Percentiles rank a stretch among this genome's conserved stretches.
Conservation (phyloP, 2,888 invertebrate species). For the Exocentrus adspersus region DNA sequence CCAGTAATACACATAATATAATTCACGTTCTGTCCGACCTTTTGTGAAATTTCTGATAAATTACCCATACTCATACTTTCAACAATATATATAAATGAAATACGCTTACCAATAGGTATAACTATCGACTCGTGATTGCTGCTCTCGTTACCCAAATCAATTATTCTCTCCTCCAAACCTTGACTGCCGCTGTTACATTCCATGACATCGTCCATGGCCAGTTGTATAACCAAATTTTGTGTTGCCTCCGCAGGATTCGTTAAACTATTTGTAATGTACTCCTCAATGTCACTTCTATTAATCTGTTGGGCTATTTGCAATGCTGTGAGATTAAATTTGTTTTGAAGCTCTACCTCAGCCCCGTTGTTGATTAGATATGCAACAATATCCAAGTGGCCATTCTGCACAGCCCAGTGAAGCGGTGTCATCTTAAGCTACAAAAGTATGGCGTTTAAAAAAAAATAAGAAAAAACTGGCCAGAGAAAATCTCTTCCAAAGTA, state of each 20-base stretch:
- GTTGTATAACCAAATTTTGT: conserved; percentile 50
- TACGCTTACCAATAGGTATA: conserved; percentile 39
- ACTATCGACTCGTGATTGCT: conserved; percentile 31
- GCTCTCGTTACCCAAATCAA: conserved; percentile 36
- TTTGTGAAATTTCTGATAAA: too few relatives aligned
- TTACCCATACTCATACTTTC: too few relatives aligned
- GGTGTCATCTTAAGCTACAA: conserved; percentile 88
- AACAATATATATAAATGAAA: background rate
- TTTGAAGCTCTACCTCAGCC: conserved; percentile 74
- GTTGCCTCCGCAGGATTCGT: conserved; percentile 51
- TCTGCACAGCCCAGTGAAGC: conserved; percentile 93
- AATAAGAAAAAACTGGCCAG: background rate
- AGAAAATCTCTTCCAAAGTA: conserved; percentile 3
- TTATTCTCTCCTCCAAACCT: conserved; percentile 36
- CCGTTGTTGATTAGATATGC: conserved; percentile 77
- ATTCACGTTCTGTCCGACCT: too few relatives aligned
- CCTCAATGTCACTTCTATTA: conserved; percentile 70
- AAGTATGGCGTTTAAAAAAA: background rate
- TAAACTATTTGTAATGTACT: conserved; percentile 65
- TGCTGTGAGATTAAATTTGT: conserved; percentile 80
- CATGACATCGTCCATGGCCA: conserved; percentile 36
- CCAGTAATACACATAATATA: too few relatives aligned
- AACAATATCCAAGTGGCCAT: conserved; percentile 77
- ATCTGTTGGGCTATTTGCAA: conserved; percentile 75
- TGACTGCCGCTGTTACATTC: conserved; percentile 44